A percentile compares a stretch with the other conserved stretches of the same genome.
Conservation (phyloP, 37 sponge, comb jelly and placozoan genomes). For the Theonella swinhoei region DNA sequence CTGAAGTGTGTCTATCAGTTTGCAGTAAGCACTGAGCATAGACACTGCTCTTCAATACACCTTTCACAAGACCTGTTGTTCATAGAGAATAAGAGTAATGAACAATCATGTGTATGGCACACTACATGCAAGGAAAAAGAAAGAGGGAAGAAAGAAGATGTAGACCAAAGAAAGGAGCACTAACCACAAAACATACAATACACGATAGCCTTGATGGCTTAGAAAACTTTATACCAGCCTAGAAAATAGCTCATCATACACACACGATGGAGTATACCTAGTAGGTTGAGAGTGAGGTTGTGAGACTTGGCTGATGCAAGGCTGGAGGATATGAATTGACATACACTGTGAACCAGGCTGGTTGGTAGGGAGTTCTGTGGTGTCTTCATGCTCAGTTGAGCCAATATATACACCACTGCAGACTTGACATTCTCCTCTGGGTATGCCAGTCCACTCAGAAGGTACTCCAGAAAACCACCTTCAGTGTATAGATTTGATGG, state of each 20-base stretch:
- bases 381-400: conserved; percentile 37
- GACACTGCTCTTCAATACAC: conserved; percentile 22
- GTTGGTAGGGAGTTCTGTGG: conserved; percentile 31
- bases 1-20: conserved; percentile 49
- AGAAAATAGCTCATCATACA: too few relatives aligned
- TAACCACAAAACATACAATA: too few relatives aligned
- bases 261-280: conserved; percentile 42
- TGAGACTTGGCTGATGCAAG: conserved; percentile 51
- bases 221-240: too few relatives aligned
- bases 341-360: conserved; percentile 34
- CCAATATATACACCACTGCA: conserved; percentile 41
- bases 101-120: too few relatives aligned
- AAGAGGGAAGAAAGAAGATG: too few relatives aligned
- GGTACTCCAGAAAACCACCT: conserved; percentile 56
- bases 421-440: conserved; percentile 62
- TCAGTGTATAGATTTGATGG: neutral
- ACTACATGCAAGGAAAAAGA: too few relatives aligned
- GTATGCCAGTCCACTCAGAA: conserved; percentile 51
- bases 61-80: conserved; percentile 38
- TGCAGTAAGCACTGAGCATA: conserved; percentile 56
- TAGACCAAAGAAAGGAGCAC: too few relatives aligned
- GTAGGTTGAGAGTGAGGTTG: conserved; percentile 43
- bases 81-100: too few relatives aligned
- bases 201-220: too few relatives aligned
- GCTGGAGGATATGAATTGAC: conserved; percentile 28